Base-by-base conservation (phyloP, 2,113 vertebrate species). In the Onychorhynchus coronatus region DNA sequence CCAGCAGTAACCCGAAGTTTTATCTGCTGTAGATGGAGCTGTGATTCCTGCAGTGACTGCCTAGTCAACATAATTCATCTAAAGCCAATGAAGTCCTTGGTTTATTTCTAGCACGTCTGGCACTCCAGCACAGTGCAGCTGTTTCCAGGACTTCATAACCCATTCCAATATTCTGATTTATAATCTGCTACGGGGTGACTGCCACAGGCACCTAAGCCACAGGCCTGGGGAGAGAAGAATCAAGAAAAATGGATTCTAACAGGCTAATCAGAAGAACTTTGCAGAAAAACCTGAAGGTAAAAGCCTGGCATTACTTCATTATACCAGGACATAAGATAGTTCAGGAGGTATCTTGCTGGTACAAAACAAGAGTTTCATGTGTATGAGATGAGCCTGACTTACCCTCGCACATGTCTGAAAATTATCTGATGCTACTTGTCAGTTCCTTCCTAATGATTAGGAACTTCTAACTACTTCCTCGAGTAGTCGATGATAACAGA, bases 151-250 rank as follows among this genome's bases (percentile, higher is more conserved):
- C 53, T 71, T 85, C n/a, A 39, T 70, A 89, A 55, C 20, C 46
- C 81, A 62, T 53, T 88, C 77, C 88, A 89, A 53, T 66, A 93
- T 73, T 83, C 58, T 91, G 89, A 89, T 96, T 97, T 91, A 96
- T 93, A 58, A 42, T 61, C 49, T 88, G 62, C n/a, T 94, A 89
- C 28, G 44, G 55, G 62, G 62, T 41, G 74, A 88, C 85, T 91
- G 85, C 55, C 81, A 89, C 81, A 72, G 62, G 85, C 30, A 82
- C 28, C 77, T 82, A 72, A 95, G 55, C 49, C 80, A 92, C 74
- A 78, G 80, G 84, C 70, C 22, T 33, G 46, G 37, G 56, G 66
- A 85, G 73, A 52, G 23, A 19, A 61, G 66, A 75, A 91, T 65
- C 66, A 79, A 76, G 78, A 91, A 89, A 88, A 90, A 94, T 39